Evolutionary conservation across 2,888 invertebrate species (phyloP), one percentile per base, ranked within the genome.

Genomic region (Dorcus parallelipipedus): DNA sequence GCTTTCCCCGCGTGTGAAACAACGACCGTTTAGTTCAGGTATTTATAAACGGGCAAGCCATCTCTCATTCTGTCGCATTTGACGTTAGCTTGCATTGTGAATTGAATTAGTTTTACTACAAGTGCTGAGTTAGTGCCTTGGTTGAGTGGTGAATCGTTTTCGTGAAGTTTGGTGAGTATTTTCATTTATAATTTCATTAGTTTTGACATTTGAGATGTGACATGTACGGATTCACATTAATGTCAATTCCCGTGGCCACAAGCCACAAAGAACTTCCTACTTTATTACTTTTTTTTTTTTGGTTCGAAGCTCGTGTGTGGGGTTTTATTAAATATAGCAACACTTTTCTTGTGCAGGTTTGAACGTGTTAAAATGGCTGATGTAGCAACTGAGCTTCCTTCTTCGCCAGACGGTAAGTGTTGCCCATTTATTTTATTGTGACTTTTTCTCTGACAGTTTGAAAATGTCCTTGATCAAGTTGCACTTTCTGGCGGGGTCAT

Each of bases 1-100:
- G 56, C 52, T 52, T 50, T 45, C 56, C 56, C 56, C 56, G 52
- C 52, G 47, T 47, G 40, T 47, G 45, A 56, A 51, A 56, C 56
- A 56, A 43, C 51, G 50, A 54, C 54, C 41, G 54, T 50, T 56
- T 56, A 50, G 56, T 50, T 10, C 41, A 49, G 45, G 56, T 56
- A 56, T 56, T 56, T 56, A 52, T 56, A 56, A 52, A 45, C 51
- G 56, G 41, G 38, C 9, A 26, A 38, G 38, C 26, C 26, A 14
- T 52, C 14, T 20, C 45, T 45, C 40, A 9, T 45, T 51, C 47
- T n/a, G 45, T 47, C 38, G 40, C 40, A 14, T 48, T 33, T 40
- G 9, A 56, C 40, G 23, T 56, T 45, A 50, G 38, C 17, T 56
- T 26, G 43, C 43, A 43, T 23, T 38, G 38, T 10, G 3, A n/a